phyloP scores from a whole-genome alignment of 2,113 vertebrate genomes.

The Athene noctua region DNA sequence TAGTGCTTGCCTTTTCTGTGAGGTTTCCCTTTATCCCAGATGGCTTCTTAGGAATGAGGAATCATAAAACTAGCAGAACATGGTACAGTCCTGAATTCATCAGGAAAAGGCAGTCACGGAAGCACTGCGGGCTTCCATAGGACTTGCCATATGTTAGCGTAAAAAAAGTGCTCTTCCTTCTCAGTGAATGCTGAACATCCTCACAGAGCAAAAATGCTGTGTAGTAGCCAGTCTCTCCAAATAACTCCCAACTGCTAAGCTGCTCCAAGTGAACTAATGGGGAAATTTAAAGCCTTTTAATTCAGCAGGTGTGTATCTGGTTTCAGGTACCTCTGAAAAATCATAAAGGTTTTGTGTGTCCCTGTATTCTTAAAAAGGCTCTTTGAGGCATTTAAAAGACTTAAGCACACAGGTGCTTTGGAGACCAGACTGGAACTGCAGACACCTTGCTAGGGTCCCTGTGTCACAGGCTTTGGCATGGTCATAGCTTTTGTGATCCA shows the following conservation, averaged over 20 bases:
- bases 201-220: background rate
- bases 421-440: background rate
- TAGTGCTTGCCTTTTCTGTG: background rate
- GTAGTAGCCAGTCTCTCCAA: background rate
- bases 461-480: background rate
- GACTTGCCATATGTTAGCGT: background rate
- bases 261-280: background rate
- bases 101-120: background rate
- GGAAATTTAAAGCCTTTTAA: background rate
- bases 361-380: background rate
- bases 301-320: background rate
- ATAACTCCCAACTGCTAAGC: background rate
- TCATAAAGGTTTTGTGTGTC: background rate
- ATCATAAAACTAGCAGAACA: background rate
- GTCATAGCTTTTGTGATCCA: background rate
- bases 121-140: background rate
- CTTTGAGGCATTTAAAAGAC: background rate
- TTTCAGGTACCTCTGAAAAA: background rate
- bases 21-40: conserved; percentile 20
- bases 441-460: background rate
- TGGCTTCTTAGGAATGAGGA: background rate
- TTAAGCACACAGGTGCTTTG: background rate
- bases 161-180: background rate
- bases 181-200: background rate
- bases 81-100: background rate